A percentile compares a stretch with the other conserved stretches of the same genome.
Evolutionary conservation across 2,888 invertebrate species (phyloP).

Genomic region (Criorhina ranunculi): DNA sequence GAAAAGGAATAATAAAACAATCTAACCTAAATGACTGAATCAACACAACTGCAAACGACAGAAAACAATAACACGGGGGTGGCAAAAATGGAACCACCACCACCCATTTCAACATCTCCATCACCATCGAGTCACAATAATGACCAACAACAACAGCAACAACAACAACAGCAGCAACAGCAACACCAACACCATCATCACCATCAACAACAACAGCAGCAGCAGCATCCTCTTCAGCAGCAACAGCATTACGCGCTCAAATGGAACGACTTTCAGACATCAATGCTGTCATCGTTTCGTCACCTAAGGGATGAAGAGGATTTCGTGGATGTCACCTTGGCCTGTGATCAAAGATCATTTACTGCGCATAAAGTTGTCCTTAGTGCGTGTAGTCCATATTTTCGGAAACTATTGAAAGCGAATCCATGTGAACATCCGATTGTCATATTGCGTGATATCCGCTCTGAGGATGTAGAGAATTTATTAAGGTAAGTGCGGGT

Average conservation of each 20-base stretch:
- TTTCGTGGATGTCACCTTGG: conserved; percentile 96
- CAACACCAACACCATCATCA: conserved; percentile 80
- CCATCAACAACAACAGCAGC: conserved; percentile 84
- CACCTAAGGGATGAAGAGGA: conserved; percentile 95
- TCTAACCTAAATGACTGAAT: conserved; percentile 83
- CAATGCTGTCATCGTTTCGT: conserved; percentile 95
- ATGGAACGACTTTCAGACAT: conserved; percentile 97
- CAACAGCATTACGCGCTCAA: conserved; percentile 96
- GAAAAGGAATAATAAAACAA: conserved; percentile 66
- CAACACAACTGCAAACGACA: conserved; percentile 84
- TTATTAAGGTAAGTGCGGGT: conserved; percentile 88
- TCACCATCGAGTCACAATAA: conserved; percentile 83
- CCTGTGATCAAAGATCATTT: conserved; percentile 95
- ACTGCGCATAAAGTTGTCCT: conserved; percentile 96
- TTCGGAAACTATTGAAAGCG: conserved; percentile 93
- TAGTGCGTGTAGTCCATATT: conserved; percentile 97
- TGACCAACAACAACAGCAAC: conserved; percentile 57
- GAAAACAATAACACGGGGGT: conserved; percentile 85
- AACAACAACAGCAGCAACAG: conserved; percentile 69
- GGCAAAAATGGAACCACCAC: conserved; percentile 85
- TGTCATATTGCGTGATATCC: conserved; percentile 93
- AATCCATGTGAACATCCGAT: conserved; percentile 96
- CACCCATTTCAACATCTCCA: conserved; percentile 84
- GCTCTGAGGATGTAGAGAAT: conserved; percentile 94
- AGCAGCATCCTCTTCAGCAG: conserved; percentile 82